These are phyloP conservation scores for Gallinago media DNA, from an alignment of 2,113 vertebrate genomes.

Conservation along the genomic window DNA sequence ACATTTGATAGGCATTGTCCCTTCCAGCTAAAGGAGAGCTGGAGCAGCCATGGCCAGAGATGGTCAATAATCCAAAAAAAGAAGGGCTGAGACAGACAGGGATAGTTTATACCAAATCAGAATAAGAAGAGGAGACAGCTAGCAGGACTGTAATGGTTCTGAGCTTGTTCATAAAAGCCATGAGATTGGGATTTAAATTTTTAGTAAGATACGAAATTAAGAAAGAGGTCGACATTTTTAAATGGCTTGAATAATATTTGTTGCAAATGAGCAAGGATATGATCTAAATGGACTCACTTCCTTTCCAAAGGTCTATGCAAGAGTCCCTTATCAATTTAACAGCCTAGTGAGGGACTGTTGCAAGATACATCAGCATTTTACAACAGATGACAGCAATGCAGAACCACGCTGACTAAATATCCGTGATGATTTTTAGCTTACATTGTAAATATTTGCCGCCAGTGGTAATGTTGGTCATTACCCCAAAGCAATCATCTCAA, in stretches of 20 bases:
- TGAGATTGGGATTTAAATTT: not conserved
- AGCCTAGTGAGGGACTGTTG: not conserved
- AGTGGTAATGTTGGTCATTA: constrained; percentile 7
- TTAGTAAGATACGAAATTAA: not conserved
- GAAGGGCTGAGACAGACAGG: not conserved
- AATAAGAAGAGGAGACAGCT: not conserved
- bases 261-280: not conserved
- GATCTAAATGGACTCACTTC: not conserved
- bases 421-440: not conserved
- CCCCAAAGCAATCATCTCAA: constrained; percentile 8
- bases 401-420: not conserved
- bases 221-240: not conserved
- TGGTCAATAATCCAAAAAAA: not conserved
- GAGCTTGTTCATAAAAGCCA: not conserved
- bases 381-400: not conserved
- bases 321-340: not conserved
- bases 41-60: not conserved
- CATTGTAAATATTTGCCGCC: constrained; percentile 21
- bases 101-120: not conserved
- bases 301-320: not conserved
- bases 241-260: not conserved
- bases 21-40: not conserved
- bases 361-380: not conserved
- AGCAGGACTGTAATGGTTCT: not conserved
- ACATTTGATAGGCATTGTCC: not conserved